Percentiles rank a stretch among this genome's conserved stretches.
These are phyloP conservation scores for Mesitornis unicolor DNA, from an alignment of 2,113 vertebrate species.

Conservation along the genomic window DNA sequence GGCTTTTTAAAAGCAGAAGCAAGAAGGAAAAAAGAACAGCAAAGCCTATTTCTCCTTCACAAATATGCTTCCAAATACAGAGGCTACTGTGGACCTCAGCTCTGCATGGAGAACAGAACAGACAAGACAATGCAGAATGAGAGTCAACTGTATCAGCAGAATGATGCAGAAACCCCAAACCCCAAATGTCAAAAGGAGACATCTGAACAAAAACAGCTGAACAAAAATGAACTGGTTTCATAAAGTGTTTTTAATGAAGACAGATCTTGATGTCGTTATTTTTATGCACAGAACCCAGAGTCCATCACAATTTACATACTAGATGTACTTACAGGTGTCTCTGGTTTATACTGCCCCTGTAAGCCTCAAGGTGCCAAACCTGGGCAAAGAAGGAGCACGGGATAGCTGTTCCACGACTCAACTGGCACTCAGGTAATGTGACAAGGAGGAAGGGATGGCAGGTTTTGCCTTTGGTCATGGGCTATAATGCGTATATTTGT, in stretches of 20 bases:
- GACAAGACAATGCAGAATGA: not conserved
- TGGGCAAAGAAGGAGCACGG: not conserved
- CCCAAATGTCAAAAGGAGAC: not conserved
- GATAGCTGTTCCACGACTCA: not conserved
- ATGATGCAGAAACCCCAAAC: not conserved
- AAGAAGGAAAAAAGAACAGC: not conserved
- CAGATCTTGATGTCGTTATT: not conserved
- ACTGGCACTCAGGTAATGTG: not conserved
- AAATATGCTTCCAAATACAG: not conserved
- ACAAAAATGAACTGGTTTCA: not conserved
- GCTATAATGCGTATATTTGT: not conserved
- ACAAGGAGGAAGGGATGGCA: not conserved
- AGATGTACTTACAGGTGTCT: not conserved
- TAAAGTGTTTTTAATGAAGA: not conserved
- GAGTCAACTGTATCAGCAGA: not conserved
- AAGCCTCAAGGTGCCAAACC: not conserved
- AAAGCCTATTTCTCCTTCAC: not conserved
- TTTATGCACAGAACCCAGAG: not conserved
- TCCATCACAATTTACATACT: not conserved
- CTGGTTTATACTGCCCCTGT: not conserved
- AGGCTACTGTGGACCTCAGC: not conserved
- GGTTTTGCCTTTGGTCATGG: not conserved
- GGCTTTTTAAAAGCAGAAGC: not conserved
- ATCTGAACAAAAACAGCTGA: not conserved
- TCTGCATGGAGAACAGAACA: not conserved